phyloP scores from a whole-genome alignment of 2,888 invertebrate genomes.

The Altica lythri region DNA sequence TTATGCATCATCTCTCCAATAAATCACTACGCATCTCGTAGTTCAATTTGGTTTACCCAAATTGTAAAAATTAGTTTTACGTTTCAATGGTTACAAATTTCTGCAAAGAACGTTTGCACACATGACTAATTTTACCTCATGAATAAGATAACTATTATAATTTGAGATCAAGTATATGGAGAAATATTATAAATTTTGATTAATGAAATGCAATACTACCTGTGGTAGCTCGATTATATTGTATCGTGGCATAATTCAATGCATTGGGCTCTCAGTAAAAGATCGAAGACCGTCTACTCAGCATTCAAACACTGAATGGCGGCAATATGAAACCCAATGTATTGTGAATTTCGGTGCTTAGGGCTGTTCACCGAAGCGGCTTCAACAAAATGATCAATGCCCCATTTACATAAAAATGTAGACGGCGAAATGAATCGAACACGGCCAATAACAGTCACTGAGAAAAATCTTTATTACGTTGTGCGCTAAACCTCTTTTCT shows the following conservation, averaged over 20 bases:
- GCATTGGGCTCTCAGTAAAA: not conserved
- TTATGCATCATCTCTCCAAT: too few species aligned
- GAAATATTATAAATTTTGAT: too few species aligned
- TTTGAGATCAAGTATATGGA: too few species aligned
- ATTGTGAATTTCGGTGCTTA: slow-evolving; percentile 47
- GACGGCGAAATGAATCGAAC: slow-evolving; percentile 44
- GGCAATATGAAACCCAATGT: slow-evolving; percentile 44
- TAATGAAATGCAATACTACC: too few species aligned
- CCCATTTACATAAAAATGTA: slow-evolving; percentile 49
- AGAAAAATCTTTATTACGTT: slow-evolving; percentile 31
- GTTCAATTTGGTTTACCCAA: too few species aligned
- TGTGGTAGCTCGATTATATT: too few species aligned
- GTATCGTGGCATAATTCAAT: not conserved
- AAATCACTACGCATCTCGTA: too few species aligned
- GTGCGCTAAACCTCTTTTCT: slow-evolving; percentile 21
- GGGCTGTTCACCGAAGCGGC: slow-evolving; percentile 43
- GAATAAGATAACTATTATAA: too few species aligned
- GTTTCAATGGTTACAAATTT: too few species aligned
- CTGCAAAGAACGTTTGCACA: too few species aligned
- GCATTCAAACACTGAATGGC: slow-evolving; percentile 38
- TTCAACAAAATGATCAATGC: slow-evolving; percentile 46
- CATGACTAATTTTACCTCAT: too few species aligned
- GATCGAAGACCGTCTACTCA: slow-evolving; percentile 26
- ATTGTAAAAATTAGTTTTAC: too few species aligned
- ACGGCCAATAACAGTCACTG: slow-evolving; percentile 42